Evolutionary conservation across 2,797 vertebrate species (phyloP).

Genomic region (Pelochelys cantorii): DNA sequence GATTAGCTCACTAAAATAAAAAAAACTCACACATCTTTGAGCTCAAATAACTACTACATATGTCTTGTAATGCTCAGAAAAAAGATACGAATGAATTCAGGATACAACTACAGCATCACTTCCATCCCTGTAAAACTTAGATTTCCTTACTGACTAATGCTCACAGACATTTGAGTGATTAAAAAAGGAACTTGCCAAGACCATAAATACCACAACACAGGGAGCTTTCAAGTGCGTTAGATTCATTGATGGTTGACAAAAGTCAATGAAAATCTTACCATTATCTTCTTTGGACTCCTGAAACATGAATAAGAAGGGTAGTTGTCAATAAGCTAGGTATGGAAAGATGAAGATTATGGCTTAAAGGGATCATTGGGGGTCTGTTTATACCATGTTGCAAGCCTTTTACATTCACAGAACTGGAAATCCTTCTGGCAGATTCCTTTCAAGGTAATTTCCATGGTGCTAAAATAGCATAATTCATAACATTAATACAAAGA

Average conservation of each 20-base stretch:
- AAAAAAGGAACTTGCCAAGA: no score
- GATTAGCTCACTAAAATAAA: neutral
- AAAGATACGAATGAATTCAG: neutral
- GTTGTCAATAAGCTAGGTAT: neutral
- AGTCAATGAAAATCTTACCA: neutral
- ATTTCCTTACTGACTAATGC: no score
- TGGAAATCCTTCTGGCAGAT: neutral
- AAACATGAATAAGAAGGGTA: neutral
- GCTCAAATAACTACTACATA: neutral
- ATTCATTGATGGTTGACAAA: neutral
- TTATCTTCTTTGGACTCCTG: neutral
- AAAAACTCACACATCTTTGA: neutral
- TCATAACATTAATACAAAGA: neutral
- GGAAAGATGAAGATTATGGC: neutral
- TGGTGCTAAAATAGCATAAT: neutral
- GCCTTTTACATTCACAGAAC: neutral
- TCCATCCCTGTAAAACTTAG: neutral
- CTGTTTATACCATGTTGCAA: neutral
- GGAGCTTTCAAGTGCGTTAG: neutral
- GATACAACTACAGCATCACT: neutral
- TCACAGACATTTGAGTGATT: neutral
- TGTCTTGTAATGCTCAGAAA: neutral
- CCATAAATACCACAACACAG: neutral
- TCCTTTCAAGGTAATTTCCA: neutral
- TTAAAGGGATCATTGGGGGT: neutral